Percentiles rank a stretch among this genome's conserved stretches.
Conservation (phyloP, 2,888 invertebrate genomes). For the Calliphora vomitoria region DNA sequence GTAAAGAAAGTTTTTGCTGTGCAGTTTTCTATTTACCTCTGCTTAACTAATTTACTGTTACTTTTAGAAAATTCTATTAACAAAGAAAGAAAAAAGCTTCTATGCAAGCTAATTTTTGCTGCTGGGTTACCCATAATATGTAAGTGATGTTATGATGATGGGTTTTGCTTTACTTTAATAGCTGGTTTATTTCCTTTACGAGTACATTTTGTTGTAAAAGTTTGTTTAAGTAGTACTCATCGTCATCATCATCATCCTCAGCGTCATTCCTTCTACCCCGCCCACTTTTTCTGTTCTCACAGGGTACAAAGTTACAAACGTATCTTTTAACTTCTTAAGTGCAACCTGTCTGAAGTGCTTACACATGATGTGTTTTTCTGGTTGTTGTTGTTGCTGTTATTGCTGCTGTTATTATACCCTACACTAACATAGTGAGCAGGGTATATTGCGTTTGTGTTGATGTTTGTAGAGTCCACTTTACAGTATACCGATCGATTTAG, state of each 20-base stretch:
- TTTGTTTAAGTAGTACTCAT: slow-evolving; percentile 61
- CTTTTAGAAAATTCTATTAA: too few relatives aligned
- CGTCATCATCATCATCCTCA: slow-evolving; percentile 28
- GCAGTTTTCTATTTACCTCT: too few relatives aligned
- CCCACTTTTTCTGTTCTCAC: slow-evolving; percentile 16
- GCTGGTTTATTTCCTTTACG: slow-evolving; percentile 66
- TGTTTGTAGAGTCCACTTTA: too few relatives aligned
- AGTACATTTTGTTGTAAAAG: slow-evolving; percentile 62
- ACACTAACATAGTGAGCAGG: too few relatives aligned
- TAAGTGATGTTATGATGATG: slow-evolving; percentile 66
- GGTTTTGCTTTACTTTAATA: slow-evolving; percentile 66
- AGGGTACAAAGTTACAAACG: slow-evolving; percentile 8
- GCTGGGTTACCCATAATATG: slow-evolving; percentile 31
- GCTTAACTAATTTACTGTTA: too few relatives aligned
- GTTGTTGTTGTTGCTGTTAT: slow-evolving; percentile 53
- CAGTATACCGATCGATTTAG: too few relatives aligned
- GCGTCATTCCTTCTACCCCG: slow-evolving; percentile 30
- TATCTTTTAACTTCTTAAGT: slow-evolving; percentile 70
- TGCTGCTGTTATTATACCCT: background rate
- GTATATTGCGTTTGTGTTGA: too few relatives aligned
- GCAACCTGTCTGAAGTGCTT: slow-evolving; percentile 71
- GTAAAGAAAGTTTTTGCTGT: too few relatives aligned
- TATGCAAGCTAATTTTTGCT: too few relatives aligned
- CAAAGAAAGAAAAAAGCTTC: too few relatives aligned
- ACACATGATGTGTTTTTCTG: slow-evolving; percentile 60